A percentile compares a stretch with the other conserved stretches of the same genome.
Conservation (phyloP, 2,888 invertebrate species). For the Clostera curtula region DNA sequence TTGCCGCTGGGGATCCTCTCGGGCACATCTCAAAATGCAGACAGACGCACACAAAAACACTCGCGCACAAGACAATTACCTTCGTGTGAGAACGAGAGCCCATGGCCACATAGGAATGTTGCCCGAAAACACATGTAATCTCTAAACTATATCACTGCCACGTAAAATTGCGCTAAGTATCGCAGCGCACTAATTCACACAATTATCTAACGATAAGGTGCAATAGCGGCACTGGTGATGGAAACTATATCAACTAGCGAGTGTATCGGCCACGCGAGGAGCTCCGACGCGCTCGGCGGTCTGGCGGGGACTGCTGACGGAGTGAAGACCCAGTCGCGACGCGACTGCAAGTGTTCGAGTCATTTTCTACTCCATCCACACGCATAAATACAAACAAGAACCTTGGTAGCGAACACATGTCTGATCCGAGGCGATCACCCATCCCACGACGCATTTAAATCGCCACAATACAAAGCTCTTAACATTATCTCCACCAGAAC, state of each 20-base stretch:
- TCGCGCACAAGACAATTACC: constrained; percentile 58
- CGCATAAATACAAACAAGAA: constrained; percentile 64
- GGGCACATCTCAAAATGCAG: constrained; percentile 43
- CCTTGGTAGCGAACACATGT: constrained; percentile 46
- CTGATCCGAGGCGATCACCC: constrained; percentile 29
- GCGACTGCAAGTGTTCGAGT: constrained; percentile 66
- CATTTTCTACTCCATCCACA: constrained; percentile 61
- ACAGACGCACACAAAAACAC: constrained; percentile 42
- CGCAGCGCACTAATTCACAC: constrained; percentile 55
- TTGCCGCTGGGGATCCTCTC: constrained; percentile 46
- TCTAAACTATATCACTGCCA: constrained; percentile 42
- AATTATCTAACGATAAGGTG: constrained; percentile 62
- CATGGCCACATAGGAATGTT: constrained; percentile 64
- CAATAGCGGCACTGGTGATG: constrained; percentile 43
- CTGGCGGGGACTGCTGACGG: constrained; percentile 44
- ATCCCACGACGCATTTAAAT: constrained; percentile 26
- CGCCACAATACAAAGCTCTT: constrained; percentile 12
- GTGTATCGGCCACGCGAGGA: constrained; percentile 57
- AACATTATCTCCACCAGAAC: constrained; percentile 4
- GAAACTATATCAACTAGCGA: constrained; percentile 32
- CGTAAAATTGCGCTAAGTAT: constrained; percentile 30
- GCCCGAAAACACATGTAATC: constrained; percentile 47
- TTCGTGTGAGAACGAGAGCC: constrained; percentile 57
- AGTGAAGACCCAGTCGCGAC: constrained; percentile 28
- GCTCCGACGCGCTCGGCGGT: constrained; percentile 55